Evolutionary conservation across 2,797 vertebrate species (phyloP), one percentile per base, ranked within the genome.

Genomic region (Chelon labrosus): DNA sequence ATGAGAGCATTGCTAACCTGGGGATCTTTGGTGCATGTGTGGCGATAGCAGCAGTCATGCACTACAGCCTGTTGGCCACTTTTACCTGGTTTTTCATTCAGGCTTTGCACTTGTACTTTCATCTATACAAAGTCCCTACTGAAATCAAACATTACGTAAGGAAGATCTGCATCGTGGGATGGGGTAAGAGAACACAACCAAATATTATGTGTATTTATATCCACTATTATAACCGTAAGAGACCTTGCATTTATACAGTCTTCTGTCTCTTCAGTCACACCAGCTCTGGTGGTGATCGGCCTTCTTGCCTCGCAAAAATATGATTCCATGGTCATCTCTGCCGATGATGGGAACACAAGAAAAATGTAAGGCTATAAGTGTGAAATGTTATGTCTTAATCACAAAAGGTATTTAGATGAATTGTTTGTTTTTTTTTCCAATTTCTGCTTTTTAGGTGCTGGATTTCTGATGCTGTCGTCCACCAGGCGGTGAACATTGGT

Each of bases 71-170:
- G 86, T 16, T 94, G 60, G 68, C 86, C 52, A 88, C 91, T 2
- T 87, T 89, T 37, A 86, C 47, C 73, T 94, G 91, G 89, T 93
- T 92, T 75, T 85, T 89, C 17, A 61, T 92, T 7, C 60, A 92
- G 84, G 87, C 84, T 16, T 63, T 93, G 16, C 90, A 94, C 75
- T n/a, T 93, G 50, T 89, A 73, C 80, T 59, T 91, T 7, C 77
- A 56, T 49, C 44, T 93, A 4, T 41, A 8, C 22, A 74, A 11
- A 61, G 3, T 63, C 47, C 53, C 64, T 1, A 31, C 37, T n/a
- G 20, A 62, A 7, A 70, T 76, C 35, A 77, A 75, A 41, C 38
- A 76, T 38, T 93, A 91, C 72, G 71, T 90, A 64, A 5, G 1
- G 5, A 88, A 81, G 68, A 59, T 89, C 16, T 72, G 25, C 19